These are phyloP conservation scores for Hydroisotoma schaefferi DNA, from an alignment of 2,888 invertebrate genomes.

Conservation along the genomic window DNA sequence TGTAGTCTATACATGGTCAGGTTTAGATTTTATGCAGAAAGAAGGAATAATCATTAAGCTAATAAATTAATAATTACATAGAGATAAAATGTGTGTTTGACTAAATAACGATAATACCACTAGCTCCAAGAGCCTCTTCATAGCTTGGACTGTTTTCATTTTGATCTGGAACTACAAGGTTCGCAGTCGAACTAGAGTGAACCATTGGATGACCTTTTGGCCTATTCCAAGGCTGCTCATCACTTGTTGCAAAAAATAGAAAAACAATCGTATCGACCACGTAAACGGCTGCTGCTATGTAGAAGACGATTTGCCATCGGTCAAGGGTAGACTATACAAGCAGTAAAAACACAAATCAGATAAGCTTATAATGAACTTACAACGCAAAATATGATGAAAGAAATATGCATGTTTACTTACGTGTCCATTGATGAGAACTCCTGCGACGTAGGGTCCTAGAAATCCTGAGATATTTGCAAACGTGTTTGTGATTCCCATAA, in stretches of 20 bases:
- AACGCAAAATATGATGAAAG: background rate
- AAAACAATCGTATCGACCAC: constrained; percentile 46
- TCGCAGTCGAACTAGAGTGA: background rate
- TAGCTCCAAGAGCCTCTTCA: background rate
- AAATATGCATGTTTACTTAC: constrained; percentile 26
- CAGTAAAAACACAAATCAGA: constrained; percentile 4
- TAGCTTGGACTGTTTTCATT: background rate
- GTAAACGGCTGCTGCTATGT: constrained; percentile 47
- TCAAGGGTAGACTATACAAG: constrained; percentile 43
- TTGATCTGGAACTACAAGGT: background rate
- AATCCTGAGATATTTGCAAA: constrained; percentile 81
- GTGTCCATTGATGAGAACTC: constrained; percentile 65
- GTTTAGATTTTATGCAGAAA: too few species aligned
- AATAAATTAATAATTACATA: too few species aligned
- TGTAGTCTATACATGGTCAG: too few species aligned
- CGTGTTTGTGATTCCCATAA: constrained; percentile 88
- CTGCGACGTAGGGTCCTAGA: constrained; percentile 78
- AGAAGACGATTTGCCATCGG: constrained; percentile 48
- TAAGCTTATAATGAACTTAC: too few species aligned
- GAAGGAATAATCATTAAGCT: too few species aligned
- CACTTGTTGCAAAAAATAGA: constrained; percentile 44
- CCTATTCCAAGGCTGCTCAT: constrained; percentile 48
- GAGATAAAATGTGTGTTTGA: background rate
- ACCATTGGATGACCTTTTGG: constrained; percentile 6
- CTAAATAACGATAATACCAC: constrained; percentile 5